Percentiles rank a stretch among this genome's conserved stretches.
These are phyloP conservation scores for Gymnopithys bicolor DNA, from an alignment of 2,797 vertebrate species.

Conservation along the genomic window DNA sequence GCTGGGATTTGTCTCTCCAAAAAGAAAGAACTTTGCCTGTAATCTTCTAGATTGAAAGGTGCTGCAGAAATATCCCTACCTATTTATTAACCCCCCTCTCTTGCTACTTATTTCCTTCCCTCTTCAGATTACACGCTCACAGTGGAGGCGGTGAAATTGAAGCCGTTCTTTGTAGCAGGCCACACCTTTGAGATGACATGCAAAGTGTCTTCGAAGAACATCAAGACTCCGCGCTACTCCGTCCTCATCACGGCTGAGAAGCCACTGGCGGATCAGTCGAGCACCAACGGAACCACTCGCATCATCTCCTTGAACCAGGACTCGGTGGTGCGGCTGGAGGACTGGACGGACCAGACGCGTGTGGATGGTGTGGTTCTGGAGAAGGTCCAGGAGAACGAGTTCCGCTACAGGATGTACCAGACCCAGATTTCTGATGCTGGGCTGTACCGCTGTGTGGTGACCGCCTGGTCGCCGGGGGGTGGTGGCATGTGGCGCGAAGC, in stretches of 20 bases:
- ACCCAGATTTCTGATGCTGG: slow-evolving; percentile 90
- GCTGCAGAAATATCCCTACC: not conserved
- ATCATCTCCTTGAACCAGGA: slow-evolving; percentile 90
- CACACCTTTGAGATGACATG: slow-evolving; percentile 96
- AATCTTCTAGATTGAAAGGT: not conserved
- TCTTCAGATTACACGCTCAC: slow-evolving; percentile 84
- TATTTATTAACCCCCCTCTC: not conserved
- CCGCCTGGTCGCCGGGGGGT: slow-evolving; percentile 85
- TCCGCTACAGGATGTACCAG: slow-evolving; percentile 88
- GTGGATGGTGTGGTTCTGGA: slow-evolving; percentile 86
- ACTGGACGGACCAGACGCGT: slow-evolving; percentile 81
- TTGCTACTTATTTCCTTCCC: slow-evolving; percentile 34
- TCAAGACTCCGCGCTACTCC: slow-evolving; percentile 84
- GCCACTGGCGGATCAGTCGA: slow-evolving; percentile 47
- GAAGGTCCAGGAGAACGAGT: slow-evolving; percentile 87
- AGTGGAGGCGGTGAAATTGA: slow-evolving; percentile 82
- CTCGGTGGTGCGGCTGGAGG: slow-evolving; percentile 84
- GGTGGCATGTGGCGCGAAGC: slow-evolving; percentile 85
- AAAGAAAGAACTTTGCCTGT: not conserved
- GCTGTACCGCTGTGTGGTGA: slow-evolving; percentile 89
- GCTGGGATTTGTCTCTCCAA: not conserved
- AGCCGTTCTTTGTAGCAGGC: slow-evolving; percentile 85
- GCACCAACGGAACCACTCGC: slow-evolving; percentile 74
- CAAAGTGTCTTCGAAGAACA: slow-evolving; percentile 82
- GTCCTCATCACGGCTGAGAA: slow-evolving; percentile 88